These are phyloP conservation scores for Sphenopsis melanotis DNA, from an alignment of 2,797 vertebrate genomes.

Conservation along the genomic window DNA sequence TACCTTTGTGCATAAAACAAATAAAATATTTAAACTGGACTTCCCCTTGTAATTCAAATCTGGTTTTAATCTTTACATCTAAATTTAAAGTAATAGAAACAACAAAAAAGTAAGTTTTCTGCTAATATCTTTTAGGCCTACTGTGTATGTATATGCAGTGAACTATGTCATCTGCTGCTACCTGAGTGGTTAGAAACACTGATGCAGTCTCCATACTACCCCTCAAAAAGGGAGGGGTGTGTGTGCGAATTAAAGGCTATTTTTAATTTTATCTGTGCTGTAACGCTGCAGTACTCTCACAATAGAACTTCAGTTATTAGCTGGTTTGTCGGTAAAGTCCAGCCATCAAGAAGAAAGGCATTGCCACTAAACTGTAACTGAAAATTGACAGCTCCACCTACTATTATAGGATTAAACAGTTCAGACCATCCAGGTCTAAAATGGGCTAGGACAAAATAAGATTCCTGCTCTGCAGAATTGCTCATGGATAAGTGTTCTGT, in stretches of 20 bases:
- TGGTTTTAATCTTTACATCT: not conserved
- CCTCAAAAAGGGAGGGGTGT: fast-evolving
- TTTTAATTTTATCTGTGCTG: not conserved
- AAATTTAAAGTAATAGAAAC: not conserved
- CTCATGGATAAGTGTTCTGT: not conserved
- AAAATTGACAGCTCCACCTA: not conserved
- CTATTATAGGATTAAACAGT: not conserved
- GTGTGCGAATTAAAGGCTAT: not conserved
- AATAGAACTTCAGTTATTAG: not conserved
- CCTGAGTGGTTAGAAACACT: not conserved
- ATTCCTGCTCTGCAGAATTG: not conserved
- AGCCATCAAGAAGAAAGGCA: not conserved
- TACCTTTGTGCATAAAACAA: not conserved
- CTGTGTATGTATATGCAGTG: not conserved
- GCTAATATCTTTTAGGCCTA: not conserved
- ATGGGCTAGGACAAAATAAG: not conserved
- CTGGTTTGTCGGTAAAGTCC: not conserved
- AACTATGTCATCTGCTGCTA: not conserved
- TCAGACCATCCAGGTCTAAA: not conserved
- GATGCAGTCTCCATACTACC: not conserved
- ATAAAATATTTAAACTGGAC: not conserved
- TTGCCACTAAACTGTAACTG: not conserved
- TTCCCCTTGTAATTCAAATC: not conserved
- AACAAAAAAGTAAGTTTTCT: not conserved
- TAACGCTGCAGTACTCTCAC: not conserved